Percentiles rank a stretch among this genome's conserved stretches.
phyloP scores from a whole-genome alignment of 2,888 invertebrate species.

The Tholera decimalis region DNA sequence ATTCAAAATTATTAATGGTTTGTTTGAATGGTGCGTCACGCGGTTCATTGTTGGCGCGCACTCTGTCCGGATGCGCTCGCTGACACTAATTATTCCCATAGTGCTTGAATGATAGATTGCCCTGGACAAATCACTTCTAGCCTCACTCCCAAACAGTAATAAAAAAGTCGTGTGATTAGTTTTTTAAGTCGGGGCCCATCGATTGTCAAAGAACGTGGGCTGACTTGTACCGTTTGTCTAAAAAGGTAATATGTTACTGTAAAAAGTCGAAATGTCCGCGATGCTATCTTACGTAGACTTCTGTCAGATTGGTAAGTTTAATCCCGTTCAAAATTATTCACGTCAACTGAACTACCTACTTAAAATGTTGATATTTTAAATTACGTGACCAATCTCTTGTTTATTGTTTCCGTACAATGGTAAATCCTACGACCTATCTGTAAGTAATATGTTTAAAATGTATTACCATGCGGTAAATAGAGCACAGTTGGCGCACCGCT shows the following conservation, averaged over 20 bases:
- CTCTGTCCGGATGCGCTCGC: constrained; percentile 88
- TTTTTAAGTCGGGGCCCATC: constrained; percentile 79
- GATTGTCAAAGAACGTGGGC: constrained; percentile 83
- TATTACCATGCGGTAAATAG: constrained; percentile 36
- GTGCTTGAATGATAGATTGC: constrained; percentile 90
- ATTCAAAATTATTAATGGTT: constrained; percentile 90
- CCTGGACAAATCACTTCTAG: constrained; percentile 90
- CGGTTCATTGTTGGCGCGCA: constrained; percentile 87
- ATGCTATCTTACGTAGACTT: constrained; percentile 78
- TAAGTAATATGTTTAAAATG: constrained; percentile 12
- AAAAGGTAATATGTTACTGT: constrained; percentile 83
- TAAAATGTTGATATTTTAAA: constrained; percentile 58
- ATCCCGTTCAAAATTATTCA: constrained; percentile 80
- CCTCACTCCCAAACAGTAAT: constrained; percentile 82
- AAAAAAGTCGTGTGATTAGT: constrained; percentile 88
- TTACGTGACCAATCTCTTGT: constrained; percentile 62
- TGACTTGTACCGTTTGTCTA: constrained; percentile 79
- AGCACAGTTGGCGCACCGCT: constrained; percentile 54
- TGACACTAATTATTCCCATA: constrained; percentile 91
- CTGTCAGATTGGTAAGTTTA: constrained; percentile 81
- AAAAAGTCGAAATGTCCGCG: constrained; percentile 74
- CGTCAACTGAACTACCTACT: constrained; percentile 60
- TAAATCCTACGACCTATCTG: constrained; percentile 25
- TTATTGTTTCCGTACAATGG: constrained; percentile 60
- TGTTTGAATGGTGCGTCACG: constrained; percentile 90